phyloP scores from a whole-genome alignment of 2,797 vertebrate species.

The Urosaurus nigricauda region DNA sequence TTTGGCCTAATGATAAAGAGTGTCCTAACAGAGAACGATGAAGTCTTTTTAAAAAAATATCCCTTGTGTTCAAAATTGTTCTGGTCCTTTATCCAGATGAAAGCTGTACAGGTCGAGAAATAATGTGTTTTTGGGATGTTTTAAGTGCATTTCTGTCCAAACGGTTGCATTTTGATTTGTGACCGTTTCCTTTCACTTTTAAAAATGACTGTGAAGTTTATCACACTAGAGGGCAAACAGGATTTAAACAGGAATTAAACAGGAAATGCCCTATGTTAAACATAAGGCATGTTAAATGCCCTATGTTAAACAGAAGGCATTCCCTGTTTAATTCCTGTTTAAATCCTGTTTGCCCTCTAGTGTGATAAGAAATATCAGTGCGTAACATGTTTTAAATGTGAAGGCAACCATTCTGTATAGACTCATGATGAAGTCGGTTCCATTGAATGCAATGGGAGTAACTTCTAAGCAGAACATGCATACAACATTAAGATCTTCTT shows the following conservation, averaged over 20 bases:
- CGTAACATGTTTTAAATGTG: constrained; percentile 1
- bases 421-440: neutral
- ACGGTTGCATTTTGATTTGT: neutral
- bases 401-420: neutral
- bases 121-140: neutral
- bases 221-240: too few relatives aligned
- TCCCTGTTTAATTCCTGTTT: too few relatives aligned
- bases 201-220: neutral
- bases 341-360: too few relatives aligned
- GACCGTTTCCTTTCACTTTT: neutral
- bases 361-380: too few relatives aligned
- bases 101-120: neutral
- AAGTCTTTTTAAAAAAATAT: neutral
- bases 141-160: neutral
- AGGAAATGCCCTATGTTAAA: too few relatives aligned
- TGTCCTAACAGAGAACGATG: too few relatives aligned
- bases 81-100: neutral
- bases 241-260: too few relatives aligned
- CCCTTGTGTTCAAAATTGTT: neutral
- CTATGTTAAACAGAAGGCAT: too few relatives aligned
- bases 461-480: neutral
- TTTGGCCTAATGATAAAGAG: neutral
- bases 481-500: neutral
- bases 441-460: neutral
- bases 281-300: too few relatives aligned